A percentile compares a stretch with the other conserved stretches of the same genome.
Conservation (phyloP, 2,797 vertebrate genomes). For the Cossypha dichroa region DNA sequence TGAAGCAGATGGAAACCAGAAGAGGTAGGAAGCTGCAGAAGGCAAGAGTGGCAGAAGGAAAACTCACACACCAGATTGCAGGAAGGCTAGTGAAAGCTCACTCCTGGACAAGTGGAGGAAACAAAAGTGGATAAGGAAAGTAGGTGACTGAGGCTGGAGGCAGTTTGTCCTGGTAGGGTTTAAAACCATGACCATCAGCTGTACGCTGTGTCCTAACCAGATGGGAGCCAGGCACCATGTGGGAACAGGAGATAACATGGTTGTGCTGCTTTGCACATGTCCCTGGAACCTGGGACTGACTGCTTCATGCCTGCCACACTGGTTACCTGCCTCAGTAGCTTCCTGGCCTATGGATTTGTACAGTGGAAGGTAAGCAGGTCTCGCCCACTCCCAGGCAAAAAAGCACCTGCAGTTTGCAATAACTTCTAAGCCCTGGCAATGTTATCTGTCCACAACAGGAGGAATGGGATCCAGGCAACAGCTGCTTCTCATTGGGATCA, state of each 20-base stretch:
- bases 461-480: not conserved
- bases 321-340: not conserved
- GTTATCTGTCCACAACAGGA: not conserved
- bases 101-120: not conserved
- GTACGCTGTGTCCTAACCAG: not conserved
- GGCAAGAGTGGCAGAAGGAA: constrained; percentile 31
- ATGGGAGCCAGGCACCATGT: not conserved
- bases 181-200: not conserved
- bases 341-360: not conserved
- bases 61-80: constrained; percentile 29
- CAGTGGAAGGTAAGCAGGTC: not conserved
- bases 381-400: not conserved
- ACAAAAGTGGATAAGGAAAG: not conserved
- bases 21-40: constrained; percentile 33
- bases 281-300: not conserved
- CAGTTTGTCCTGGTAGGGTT: not conserved
- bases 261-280: not conserved
- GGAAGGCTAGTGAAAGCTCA: not conserved
- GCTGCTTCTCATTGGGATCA: not conserved
- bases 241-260: not conserved
- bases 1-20: constrained; percentile 54
- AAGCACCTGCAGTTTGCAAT: not conserved
- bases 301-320: not conserved
- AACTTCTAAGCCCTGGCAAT: not conserved
- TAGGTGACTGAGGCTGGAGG: not conserved